These are phyloP conservation scores for Escarpia spicata DNA, from an alignment of 2,888 invertebrate species.

Conservation along the genomic window DNA sequence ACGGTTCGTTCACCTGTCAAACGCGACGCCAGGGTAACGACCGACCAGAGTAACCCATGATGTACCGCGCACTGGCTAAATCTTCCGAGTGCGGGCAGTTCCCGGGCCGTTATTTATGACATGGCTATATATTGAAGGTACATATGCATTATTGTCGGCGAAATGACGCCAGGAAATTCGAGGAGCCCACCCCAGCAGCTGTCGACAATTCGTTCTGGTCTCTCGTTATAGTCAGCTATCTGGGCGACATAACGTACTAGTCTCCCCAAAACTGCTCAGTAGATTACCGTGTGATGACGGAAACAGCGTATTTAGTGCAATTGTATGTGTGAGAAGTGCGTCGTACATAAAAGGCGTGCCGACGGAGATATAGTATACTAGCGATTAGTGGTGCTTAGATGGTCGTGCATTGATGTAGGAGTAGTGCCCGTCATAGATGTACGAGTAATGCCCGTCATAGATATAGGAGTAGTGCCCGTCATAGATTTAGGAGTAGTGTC, in stretches of 20 bases:
- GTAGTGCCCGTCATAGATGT: too few relatives aligned
- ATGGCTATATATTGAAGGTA: slow-evolving; percentile 3
- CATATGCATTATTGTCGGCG: not conserved
- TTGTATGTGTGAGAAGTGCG: not conserved
- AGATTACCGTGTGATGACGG: not conserved
- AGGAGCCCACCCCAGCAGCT: not conserved
- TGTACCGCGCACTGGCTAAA: not conserved
- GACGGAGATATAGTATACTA: too few relatives aligned
- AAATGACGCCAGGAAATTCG: not conserved
- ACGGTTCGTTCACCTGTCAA: not conserved
- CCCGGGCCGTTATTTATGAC: not conserved
- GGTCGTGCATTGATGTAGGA: too few relatives aligned
- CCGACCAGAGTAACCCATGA: not conserved
- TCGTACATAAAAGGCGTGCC: not conserved
- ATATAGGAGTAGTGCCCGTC: too few relatives aligned
- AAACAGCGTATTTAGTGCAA: not conserved
- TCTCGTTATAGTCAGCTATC: not conserved
- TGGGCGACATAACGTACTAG: not conserved
- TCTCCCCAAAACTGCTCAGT: not conserved
- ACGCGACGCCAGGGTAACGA: not conserved
- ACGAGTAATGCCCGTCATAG: too few relatives aligned
- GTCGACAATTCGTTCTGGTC: not conserved
- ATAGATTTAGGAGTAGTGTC: too few relatives aligned
- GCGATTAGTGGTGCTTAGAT: too few relatives aligned
- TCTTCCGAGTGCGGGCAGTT: not conserved